Evolutionary conservation across 2,888 invertebrate species (phyloP), one percentile per base, ranked within the genome.

Genomic region (Cynaeus angustus): DNA sequence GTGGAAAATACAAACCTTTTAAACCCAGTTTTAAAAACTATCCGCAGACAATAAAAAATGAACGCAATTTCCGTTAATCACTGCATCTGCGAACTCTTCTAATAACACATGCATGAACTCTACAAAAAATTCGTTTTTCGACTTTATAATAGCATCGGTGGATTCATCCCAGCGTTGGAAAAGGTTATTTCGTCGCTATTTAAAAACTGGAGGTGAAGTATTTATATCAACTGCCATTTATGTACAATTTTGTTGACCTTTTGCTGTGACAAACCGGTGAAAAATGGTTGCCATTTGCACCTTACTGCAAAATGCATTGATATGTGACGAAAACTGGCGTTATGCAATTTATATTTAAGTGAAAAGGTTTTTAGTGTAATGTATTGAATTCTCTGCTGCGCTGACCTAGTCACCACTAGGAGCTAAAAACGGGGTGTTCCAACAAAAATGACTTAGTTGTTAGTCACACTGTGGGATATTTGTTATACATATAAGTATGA

Each of bases 391-490:
- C 30, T 16, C 43, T 8, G 28, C 8, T 56, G 16, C n/a, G 8
- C 45, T 46, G 59, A 59, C 43, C 56, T 41, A 56, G 56, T 59
- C 45, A 46, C 59, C 45, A 59, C 45, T 46, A 26, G 14, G 46
- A 12, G 26, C 12, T 28, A 58, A 28, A 58, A 26, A 45, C 41
- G 1, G 41, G 9, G 1, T 45, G 58, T 45, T 45, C 43, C 6
- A 41, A 43, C 13, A 30, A 46, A 33, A 59, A 46, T 46, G 59
- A 45, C 14, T 28, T n/a, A 9, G 7, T 10, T 28, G 13, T 59
- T 46, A 46, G 46, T 59, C 59, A 59, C 46, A 26, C 12, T 37
- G 9, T 21, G 21, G 21, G 21, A 13, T n/a, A 33, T 30, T 33
- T 52, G 30, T 21, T 28, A 37, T 37, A 37, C 2, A 30, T n/a